Evolutionary conservation across 2,113 vertebrate species (phyloP), one percentile per base, ranked within the genome.

Genomic region (Megaceryle torquata): DNA sequence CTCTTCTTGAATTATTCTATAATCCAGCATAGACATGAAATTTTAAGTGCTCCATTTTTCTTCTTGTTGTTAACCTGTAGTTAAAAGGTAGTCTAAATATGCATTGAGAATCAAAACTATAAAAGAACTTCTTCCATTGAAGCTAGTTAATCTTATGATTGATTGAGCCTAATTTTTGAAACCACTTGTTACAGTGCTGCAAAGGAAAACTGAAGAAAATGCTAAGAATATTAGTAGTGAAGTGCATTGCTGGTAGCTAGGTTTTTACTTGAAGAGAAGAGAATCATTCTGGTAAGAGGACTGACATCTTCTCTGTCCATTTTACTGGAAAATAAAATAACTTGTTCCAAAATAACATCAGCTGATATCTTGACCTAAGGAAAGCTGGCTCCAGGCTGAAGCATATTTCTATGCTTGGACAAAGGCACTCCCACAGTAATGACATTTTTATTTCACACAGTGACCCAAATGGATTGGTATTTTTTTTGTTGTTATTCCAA

Each of bases 331-430:
- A 91, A 78, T 70, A 60, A 81, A 93, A 75, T 26, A 14, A 51
- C 37, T 88, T 54, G 16, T 41, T 85, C 64, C 41, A 65, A 92
- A 89, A 44, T 64, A 65, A 60, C 33, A 81, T 75, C 31, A 92
- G 10, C 57, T 53, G 26, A 61, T 93, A 44, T 57, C 48, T 61
- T 84, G 83, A 86, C 68, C 48, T 78, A 56, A 0, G 0, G 85
- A 83, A 88, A 95, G 29, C 86, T 94, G 82, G 43, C 79, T 93
- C 39, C 64, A 70, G 90, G 85, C 88, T 84, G 82, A 75, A 88
- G 21, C 10, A 24, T 69, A 37, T 88, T 90, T 94, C 72, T 94
- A 51, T 1, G 0, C 88, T 96, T 88, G 74, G 56, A 90, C 82
- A 88, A 84, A 93, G 60, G 35, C 64, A 77, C 21, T 86, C 20